phyloP scores from a whole-genome alignment of 2,888 invertebrate species.

The Mesorhabditis sp. region DNA sequence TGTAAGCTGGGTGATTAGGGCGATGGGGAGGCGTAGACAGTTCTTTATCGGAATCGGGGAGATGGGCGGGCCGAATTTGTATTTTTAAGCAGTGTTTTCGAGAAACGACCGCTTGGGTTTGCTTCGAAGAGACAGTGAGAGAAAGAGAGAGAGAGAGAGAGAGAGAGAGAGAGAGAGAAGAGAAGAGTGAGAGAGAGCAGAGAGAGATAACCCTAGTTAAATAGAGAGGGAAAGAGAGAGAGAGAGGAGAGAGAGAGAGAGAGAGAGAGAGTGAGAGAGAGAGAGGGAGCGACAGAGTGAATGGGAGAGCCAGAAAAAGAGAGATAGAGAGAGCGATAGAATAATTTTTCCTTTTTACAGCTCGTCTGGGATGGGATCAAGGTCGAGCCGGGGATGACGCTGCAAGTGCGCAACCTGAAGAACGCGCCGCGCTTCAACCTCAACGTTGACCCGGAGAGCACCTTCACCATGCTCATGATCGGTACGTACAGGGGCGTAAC shows the following conservation, averaged over 20 bases:
- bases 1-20: conserved; percentile 11
- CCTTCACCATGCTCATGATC: conserved; percentile 56
- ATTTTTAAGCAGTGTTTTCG: too few relatives aligned
- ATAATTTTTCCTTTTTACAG: conserved; percentile 20
- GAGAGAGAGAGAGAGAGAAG: too few relatives aligned
- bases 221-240: too few relatives aligned
- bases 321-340: conserved; percentile 2
- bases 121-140: too few relatives aligned
- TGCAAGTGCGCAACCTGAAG: conserved; percentile 48
- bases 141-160: too few relatives aligned
- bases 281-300: background rate
- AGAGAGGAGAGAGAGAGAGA: background rate
- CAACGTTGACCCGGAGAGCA: conserved; percentile 55
- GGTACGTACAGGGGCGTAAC: conserved; percentile 32
- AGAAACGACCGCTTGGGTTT: too few relatives aligned
- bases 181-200: background rate
- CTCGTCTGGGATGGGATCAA: conserved; percentile 55
- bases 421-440: conserved; percentile 54
- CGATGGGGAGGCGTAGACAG: too few relatives aligned
- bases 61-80: too few relatives aligned
- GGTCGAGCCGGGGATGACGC: conserved; percentile 51
- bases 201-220: background rate
- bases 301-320: conserved; percentile 6
- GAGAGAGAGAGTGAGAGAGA: background rate
- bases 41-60: too few relatives aligned